Evolutionary conservation across 2,888 invertebrate genomes (phyloP), one percentile per base, ranked within the genome.

Genomic region (Cremastobaeus sp.): DNA sequence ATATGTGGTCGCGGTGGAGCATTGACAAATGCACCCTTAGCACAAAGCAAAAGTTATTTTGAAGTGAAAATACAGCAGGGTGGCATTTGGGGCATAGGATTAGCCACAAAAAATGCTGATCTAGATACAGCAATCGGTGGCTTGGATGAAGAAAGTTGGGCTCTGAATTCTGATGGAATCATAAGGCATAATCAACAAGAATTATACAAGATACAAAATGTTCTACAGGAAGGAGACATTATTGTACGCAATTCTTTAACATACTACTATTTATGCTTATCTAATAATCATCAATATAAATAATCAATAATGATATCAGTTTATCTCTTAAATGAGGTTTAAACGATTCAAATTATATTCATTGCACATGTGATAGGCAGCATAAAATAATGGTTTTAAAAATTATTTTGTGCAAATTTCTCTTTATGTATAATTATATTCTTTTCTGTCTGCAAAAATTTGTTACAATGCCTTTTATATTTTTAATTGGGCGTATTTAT

Each of bases 1-100:
- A 93, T 97, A 21, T 98, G 98, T 89, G 99, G 99, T 0, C 95
- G 96, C 0, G 99, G 99, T 14, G 98, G 95, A 68, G 97, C 96
- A 0, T 89, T 99, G 43, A 96, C 96, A 8, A 98, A 95, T 84
- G 96, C 96, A 4, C 98, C 99, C 0, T 90, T 99, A 45, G 95
- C 96, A 8, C 98, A 99, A 89, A 97, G 97, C 83, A 99, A 99
- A 89, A 95, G 98, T 1, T 99, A 98, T 88, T 99, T 98, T 88
- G 99, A 99, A 90, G 95, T 98, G 3, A 99, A 99, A 89, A 89
- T 99, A 60, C 98, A 99, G 88, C 98, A 99, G 86, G 93, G 95
- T 74, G 98, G 98, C 82, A 92, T 93, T 28, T 99, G 99, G 99
- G 97, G 96, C 1, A 92, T 99, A 9, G 99, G 99, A 1, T 88